Base-by-base conservation (phyloP, 2,113 vertebrate species). In the Pangasianodon hypophthalmus region DNA sequence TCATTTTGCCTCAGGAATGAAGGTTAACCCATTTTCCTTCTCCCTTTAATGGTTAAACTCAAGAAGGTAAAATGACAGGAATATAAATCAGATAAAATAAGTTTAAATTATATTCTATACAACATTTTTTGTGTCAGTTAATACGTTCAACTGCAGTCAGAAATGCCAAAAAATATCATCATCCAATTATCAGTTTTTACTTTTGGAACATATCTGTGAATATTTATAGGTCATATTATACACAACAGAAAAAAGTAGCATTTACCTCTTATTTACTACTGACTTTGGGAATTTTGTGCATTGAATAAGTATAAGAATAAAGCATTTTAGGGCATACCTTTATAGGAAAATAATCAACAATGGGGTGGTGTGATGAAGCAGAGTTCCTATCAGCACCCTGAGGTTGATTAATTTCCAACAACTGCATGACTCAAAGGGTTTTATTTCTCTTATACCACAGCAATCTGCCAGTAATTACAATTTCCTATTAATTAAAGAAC, bases 1-100 rank as follows among this genome's bases (percentile, higher is more conserved):
- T 86, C 71, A 79, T 87, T 80, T 79, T 62, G 75, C 83, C 56
- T 73, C 14, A 90, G 90, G 90, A 92, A 93, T 91, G 85, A 37
- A 58, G 3, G 29, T 32, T 88, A 80, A 60, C 26, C 44, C 41
- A 8, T 73, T 29, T 71, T 58, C 41, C n/a, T 60, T 73, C 58
- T 56, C 9, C 71, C 62, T 81, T 73, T 44, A 52, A 79, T 88
- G 41, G 83, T 37, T 83, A 71, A 71, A 29, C 46, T 32, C 9
- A 7, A 6, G 50, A 32, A 82, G 7, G n/a, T 8, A 37, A 82
- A 54, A 82, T 19, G 80, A 56, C 29, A 56, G 7, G n/a, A 82
- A 19, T 52, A 32, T 54, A 18, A 52, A 52, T 80, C 46, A 80
- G 11, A 1, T 29, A 50, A 6, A 80, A 29, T 2, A 50, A 16